phyloP scores from a whole-genome alignment of 2,797 vertebrate species.

The Takifugu rubripes region DNA sequence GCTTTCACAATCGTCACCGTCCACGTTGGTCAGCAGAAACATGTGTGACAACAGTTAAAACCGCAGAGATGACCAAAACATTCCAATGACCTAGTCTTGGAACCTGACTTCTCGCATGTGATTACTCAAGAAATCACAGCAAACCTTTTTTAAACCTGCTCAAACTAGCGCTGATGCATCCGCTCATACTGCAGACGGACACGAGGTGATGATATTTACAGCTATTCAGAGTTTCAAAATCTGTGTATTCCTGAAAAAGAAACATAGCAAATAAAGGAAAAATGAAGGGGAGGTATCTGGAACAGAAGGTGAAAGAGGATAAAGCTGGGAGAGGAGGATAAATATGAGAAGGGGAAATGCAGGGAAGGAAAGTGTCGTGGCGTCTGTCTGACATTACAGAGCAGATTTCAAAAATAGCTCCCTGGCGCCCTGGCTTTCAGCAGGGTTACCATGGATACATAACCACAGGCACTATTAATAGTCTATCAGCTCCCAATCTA shows the following conservation, averaged over 20 bases:
- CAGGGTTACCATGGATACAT: conserved; percentile 88
- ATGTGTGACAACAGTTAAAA: too few relatives aligned
- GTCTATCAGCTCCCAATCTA: conserved; percentile 88
- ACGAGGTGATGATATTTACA: too few relatives aligned
- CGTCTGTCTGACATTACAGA: conserved; percentile 87
- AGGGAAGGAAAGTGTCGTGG: conserved; percentile 43
- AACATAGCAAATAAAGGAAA: conserved; percentile 1
- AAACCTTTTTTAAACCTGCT: neutral
- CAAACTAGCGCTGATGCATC: too few relatives aligned
- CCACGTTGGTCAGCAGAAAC: too few relatives aligned
- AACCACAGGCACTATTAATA: conserved; percentile 95
- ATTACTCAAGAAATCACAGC: neutral
- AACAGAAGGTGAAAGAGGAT: conserved; percentile 2
- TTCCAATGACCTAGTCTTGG: too few relatives aligned
- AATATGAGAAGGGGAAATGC: conserved; percentile 8
- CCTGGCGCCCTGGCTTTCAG: conserved; percentile 87
- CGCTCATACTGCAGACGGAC: too few relatives aligned
- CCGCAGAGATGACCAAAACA: too few relatives aligned
- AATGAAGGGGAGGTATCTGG: neutral
- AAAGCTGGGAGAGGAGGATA: neutral
- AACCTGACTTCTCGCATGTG: too few relatives aligned
- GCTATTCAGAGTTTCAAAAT: neutral
- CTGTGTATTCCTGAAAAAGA: neutral
- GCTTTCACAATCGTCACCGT: too few relatives aligned
- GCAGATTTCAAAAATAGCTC: conserved; percentile 93